Evolutionary conservation across 2,888 invertebrate genomes (phyloP).

Genomic region (Habroteleia sp.): DNA sequence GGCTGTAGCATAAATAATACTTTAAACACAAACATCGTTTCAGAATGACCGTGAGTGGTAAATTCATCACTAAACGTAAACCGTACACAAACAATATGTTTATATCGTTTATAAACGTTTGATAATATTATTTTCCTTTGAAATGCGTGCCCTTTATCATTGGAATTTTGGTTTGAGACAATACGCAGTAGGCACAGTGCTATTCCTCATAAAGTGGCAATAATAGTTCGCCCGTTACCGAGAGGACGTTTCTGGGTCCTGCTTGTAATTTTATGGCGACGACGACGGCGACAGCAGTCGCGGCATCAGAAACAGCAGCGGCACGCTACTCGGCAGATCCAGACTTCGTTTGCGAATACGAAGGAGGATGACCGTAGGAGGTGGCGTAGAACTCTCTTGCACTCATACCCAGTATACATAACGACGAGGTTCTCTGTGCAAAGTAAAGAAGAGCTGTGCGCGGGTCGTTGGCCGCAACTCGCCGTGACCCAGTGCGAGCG

Average conservation of each 20-base stretch:
- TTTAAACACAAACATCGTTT: too few relatives aligned
- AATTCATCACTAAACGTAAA: too few relatives aligned
- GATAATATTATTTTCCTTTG: too few relatives aligned
- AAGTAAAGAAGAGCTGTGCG: slow-evolving; percentile 77
- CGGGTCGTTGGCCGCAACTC: slow-evolving; percentile 80
- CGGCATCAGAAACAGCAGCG: slow-evolving; percentile 58
- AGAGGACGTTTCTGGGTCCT: slow-evolving; percentile 48
- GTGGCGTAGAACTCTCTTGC: slow-evolving; percentile 62
- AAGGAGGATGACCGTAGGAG: slow-evolving; percentile 60
- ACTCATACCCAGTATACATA: slow-evolving; percentile 63
- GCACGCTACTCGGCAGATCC: slow-evolving; percentile 59
- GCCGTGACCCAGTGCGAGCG: slow-evolving; percentile 81
- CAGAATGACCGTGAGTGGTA: too few relatives aligned
- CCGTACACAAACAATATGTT: too few relatives aligned
- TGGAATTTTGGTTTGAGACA: slow-evolving; percentile 31
- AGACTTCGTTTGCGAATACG: slow-evolving; percentile 55
- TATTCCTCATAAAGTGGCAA: slow-evolving; percentile 49
- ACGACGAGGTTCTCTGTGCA: slow-evolving; percentile 72
- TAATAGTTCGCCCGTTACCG: slow-evolving; percentile 44
- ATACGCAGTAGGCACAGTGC: slow-evolving; percentile 26
- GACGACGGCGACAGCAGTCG: slow-evolving; percentile 35
- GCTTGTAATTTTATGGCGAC: slow-evolving; percentile 53
- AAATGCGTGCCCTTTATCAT: too few relatives aligned
- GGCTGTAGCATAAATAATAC: too few relatives aligned
- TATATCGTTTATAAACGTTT: too few relatives aligned